phyloP scores from a whole-genome alignment of 2,113 vertebrate species.

The Gracilinanus agilis region DNA sequence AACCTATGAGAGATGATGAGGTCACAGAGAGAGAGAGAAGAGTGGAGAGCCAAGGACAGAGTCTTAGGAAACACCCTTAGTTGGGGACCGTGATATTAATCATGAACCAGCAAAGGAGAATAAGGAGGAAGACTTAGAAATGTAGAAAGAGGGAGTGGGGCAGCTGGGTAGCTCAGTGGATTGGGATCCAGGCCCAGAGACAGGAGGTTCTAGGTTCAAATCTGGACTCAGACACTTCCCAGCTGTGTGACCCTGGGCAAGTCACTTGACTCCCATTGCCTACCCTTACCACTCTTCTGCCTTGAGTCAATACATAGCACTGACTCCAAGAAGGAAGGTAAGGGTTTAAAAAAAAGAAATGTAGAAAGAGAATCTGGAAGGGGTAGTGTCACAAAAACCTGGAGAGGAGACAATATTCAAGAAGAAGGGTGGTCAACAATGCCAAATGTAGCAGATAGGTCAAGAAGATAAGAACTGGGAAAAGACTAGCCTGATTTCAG shows the following conservation, averaged over 20 bases:
- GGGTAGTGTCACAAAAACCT: neutral
- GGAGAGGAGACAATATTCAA: neutral
- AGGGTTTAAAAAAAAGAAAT: no score
- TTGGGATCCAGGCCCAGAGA: no score
- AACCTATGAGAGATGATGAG: neutral
- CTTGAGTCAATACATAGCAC: no score
- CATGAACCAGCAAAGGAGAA: neutral
- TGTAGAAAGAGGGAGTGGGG: no score
- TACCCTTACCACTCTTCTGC: no score
- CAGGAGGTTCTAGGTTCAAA: no score
- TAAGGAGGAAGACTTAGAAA: neutral
- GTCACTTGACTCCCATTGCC: no score
- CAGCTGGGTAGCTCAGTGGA: no score
- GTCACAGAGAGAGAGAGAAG: neutral
- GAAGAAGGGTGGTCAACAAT: neutral
- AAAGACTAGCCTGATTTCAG: neutral
- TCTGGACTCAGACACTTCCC: no score
- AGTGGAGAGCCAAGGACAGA: neutral
- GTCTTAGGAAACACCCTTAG: neutral
- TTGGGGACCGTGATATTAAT: neutral
- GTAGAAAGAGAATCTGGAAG: neutral
- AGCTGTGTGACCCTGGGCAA: no score
- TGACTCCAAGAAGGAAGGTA: no score
- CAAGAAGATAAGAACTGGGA: neutral
- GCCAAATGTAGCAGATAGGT: neutral